phyloP scores from a whole-genome alignment of 2,797 vertebrate genomes.

The Eleutherodactylus coqui region DNA sequence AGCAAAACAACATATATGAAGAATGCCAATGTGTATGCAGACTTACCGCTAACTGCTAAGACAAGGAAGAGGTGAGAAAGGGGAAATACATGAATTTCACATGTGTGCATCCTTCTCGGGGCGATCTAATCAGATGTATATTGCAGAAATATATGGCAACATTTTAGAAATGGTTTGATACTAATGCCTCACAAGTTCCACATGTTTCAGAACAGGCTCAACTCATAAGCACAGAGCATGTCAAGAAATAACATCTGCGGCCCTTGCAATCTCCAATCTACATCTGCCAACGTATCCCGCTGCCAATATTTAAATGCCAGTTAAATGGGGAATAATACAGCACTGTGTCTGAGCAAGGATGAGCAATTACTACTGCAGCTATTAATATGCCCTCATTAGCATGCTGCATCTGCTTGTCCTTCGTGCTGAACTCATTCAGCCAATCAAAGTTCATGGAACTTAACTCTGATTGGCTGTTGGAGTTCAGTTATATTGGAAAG shows the following conservation, averaged over 20 bases:
- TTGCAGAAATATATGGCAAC: too few relatives aligned
- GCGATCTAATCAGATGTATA: too few relatives aligned
- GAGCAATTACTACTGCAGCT: background rate
- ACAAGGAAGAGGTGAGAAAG: too few relatives aligned
- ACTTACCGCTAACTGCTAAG: too few relatives aligned
- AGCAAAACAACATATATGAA: too few relatives aligned
- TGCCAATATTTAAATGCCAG: background rate
- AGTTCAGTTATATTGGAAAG: too few relatives aligned
- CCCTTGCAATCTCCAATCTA: background rate
- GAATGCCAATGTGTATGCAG: too few relatives aligned
- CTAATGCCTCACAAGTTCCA: too few relatives aligned
- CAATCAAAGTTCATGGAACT: too few relatives aligned
- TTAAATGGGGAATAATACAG: background rate
- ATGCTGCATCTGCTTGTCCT: background rate
- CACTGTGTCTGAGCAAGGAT: background rate
- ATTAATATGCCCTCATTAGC: background rate
- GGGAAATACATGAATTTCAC: too few relatives aligned
- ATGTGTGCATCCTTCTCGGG: too few relatives aligned
- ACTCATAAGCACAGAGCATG: background rate
- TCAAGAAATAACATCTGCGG: background rate
- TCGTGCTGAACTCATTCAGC: background rate
- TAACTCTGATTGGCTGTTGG: too few relatives aligned
- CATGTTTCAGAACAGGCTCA: background rate
- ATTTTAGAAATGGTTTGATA: background rate
- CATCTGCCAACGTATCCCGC: background rate